A percentile compares a stretch with the other conserved stretches of the same genome.
phyloP scores from a whole-genome alignment of 2,797 vertebrate species.

The Cynodonichthys magdalenae region DNA sequence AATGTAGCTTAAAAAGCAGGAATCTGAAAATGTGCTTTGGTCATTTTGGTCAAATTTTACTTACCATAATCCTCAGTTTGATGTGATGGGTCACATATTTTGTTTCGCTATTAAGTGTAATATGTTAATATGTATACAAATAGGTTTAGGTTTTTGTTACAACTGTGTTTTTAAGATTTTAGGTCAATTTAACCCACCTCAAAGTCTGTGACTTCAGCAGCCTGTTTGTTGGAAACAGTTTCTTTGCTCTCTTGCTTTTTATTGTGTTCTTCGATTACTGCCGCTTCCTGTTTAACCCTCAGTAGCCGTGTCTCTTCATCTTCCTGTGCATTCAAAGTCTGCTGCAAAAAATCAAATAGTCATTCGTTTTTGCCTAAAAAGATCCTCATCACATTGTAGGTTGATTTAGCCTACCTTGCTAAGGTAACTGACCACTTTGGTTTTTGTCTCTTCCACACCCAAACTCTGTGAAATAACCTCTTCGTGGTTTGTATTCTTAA shows the following conservation, averaged over 20 bases:
- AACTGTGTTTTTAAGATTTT: not conserved
- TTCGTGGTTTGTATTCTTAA: slow-evolving; percentile 91
- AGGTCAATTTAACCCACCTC: slow-evolving; percentile 53
- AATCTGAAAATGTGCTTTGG: too few species aligned
- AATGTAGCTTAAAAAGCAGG: too few species aligned
- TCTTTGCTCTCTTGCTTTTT: slow-evolving; percentile 50
- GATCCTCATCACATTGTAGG: not conserved
- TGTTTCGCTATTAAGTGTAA: not conserved
- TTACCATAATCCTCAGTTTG: too few species aligned
- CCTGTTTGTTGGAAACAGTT: not conserved
- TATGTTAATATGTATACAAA: too few species aligned
- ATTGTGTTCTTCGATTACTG: slow-evolving; percentile 64
- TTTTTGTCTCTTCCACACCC: slow-evolving; percentile 86
- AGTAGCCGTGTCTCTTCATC: slow-evolving; percentile 69
- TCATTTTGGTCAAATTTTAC: too few species aligned
- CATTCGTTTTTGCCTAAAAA: not conserved
- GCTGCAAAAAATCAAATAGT: not conserved
- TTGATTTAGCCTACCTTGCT: slow-evolving; percentile 85
- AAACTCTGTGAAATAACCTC: slow-evolving; percentile 91
- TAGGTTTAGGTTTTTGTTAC: not conserved
- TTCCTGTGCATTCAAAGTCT: slow-evolving; percentile 75
- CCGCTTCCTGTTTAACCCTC: slow-evolving; percentile 81
- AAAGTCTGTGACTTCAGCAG: slow-evolving; percentile 34
- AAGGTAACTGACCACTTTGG: slow-evolving; percentile 89
- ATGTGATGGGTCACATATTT: too few species aligned